Base-by-base conservation (phyloP, 2,113 vertebrate genomes). In the Chaetodon trifascialis region DNA sequence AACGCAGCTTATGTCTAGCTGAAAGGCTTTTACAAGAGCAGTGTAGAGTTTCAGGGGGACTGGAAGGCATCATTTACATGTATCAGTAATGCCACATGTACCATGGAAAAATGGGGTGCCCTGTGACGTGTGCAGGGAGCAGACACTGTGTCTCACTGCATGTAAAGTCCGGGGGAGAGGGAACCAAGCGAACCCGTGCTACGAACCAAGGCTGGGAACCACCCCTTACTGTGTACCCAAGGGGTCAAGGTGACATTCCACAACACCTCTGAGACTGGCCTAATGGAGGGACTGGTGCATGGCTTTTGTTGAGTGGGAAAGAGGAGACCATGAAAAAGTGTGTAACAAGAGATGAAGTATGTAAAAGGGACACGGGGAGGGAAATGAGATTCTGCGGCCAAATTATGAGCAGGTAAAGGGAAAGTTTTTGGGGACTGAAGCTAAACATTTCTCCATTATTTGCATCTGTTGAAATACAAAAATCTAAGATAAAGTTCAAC, bases 171-270 rank as follows among this genome's bases (percentile, higher is more conserved):
- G 9, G 82, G 63, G 30, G 42, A 75, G 62, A 54, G 54, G 30
- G 52, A 88, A 78, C 23, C 69, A 47, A 82, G 47, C 15, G 4
- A 49, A 56, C 38, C 21, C 12, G 1, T 16, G 60, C 79, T 55
- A 44, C 14, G 12, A 76, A 60, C 55, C 38, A 2, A 79, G 71
- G 70, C 79, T 91, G 90, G 85, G 90, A 91, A 90, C 83, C 83
- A 74, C 79, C 86, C 86, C 65, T 73, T 16, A 82, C 79, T 81
- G 80, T 88, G 89, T 80, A 90, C 91, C 84, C 84, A 82, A 83
- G 85, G 85, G 90, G 89, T 92, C 90, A 93, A 92, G 94, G 93
- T 92, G 91, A 90, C 91, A 94, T 95, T 95, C 93, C 94, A 86
- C 83, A 84, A 94, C 90, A 91, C 92, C 93, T 93, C 79, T 60